Evolutionary conservation across 2,888 invertebrate genomes (phyloP).

Genomic region (Dastarcus helophoroides): DNA sequence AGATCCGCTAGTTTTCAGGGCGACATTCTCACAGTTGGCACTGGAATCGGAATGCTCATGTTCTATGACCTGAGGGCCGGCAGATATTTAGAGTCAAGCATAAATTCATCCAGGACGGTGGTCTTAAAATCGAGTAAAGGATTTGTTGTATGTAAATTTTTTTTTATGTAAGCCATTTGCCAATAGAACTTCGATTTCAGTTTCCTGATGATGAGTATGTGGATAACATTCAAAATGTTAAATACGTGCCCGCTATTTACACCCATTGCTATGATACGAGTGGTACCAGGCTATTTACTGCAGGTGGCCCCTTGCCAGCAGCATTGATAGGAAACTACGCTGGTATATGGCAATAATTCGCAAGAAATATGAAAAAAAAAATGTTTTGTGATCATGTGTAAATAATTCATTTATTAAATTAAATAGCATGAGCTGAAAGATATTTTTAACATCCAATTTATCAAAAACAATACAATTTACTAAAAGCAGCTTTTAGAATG

Average conservation of each 20-base stretch:
- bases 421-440: too few relatives aligned
- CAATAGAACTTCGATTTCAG: slow-evolving; percentile 37
- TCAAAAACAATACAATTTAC: too few relatives aligned
- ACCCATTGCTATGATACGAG: slow-evolving; percentile 92
- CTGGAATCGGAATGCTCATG: slow-evolving; percentile 81
- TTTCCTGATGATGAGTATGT: slow-evolving; percentile 75
- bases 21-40: slow-evolving; percentile 84
- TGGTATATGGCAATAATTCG: slow-evolving; percentile 83
- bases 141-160: slow-evolving; percentile 59
- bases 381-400: too few relatives aligned
- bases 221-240: slow-evolving; percentile 72
- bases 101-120: slow-evolving; percentile 78
- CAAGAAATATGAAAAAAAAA: too few relatives aligned
- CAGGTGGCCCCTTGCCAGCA: slow-evolving; percentile 89
- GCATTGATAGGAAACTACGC: slow-evolving; percentile 90
- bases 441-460: too few relatives aligned
- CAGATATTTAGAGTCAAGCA: slow-evolving; percentile 83
- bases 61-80: slow-evolving; percentile 89
- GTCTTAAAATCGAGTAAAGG: slow-evolving; percentile 80
- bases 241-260: slow-evolving; percentile 89
- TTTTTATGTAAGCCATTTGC: neutral
- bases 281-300: slow-evolving; percentile 85
- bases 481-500: too few relatives aligned
- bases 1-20: slow-evolving; percentile 86
- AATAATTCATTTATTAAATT: too few relatives aligned